Evolutionary conservation across 2,113 vertebrate genomes (phyloP).

Genomic region (Microcebus murinus): DNA sequence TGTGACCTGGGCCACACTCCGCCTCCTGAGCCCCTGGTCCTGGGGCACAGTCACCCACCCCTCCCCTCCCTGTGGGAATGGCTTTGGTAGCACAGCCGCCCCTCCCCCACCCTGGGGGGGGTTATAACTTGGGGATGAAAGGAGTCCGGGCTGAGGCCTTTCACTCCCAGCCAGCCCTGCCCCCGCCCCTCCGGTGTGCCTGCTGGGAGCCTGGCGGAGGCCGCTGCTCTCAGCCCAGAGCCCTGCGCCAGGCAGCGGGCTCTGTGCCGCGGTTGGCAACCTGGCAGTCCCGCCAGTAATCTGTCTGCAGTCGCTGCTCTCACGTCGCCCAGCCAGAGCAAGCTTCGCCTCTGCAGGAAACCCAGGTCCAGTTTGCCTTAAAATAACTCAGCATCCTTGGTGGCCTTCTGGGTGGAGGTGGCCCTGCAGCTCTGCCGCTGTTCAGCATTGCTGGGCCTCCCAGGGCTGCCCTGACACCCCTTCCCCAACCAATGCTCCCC

Average conservation of each 20-base stretch:
- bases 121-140: neutral
- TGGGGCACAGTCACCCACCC: neutral
- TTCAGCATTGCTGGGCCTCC: neutral
- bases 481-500: rapidly evolving
- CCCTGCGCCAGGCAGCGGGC: neutral
- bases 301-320: neutral
- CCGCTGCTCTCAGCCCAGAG: rapidly evolving
- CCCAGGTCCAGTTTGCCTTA: neutral
- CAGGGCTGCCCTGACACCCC: no score
- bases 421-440: neutral
- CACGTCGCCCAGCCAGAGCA: neutral
- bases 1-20: rapidly evolving
- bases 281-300: neutral
- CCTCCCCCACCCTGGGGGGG: rapidly evolving
- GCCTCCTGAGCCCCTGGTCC: neutral
- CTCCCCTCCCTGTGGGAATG: neutral
- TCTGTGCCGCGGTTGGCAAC: neutral
- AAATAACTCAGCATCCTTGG: neutral
- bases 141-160: neutral
- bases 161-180: neutral
- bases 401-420: neutral
- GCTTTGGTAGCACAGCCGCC: rapidly evolving
- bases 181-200: rapidly evolving
- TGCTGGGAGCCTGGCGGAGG: neutral
- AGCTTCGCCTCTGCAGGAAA: neutral